A percentile compares a stretch with the other conserved stretches of the same genome.
phyloP scores from a whole-genome alignment of 2,888 invertebrate genomes.

The Leptopilina myrica region DNA sequence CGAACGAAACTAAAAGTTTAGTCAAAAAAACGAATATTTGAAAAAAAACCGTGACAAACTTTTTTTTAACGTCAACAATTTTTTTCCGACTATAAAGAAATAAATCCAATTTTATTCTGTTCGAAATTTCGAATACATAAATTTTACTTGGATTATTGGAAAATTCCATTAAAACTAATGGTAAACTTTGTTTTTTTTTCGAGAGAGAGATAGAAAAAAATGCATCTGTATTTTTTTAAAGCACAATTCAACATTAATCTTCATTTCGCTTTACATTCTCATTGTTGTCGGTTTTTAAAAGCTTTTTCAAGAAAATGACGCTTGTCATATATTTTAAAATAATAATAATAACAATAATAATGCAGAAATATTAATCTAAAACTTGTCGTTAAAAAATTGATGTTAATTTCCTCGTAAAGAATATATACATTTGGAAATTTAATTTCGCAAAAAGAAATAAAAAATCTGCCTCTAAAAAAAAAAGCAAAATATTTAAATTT shows the following conservation, averaged over 20 bases:
- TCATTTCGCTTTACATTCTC: neutral
- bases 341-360: neutral
- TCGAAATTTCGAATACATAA: neutral
- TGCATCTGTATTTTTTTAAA: neutral
- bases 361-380: neutral
- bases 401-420: neutral
- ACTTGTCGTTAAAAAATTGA: neutral
- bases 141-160: neutral
- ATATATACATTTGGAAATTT: too few species aligned
- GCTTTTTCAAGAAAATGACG: conserved; percentile 6
- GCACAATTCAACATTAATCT: neutral
- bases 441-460: too few species aligned
- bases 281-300: neutral
- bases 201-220: neutral
- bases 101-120: neutral
- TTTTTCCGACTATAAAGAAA: too few species aligned
- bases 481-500: too few species aligned
- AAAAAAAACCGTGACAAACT: too few species aligned
- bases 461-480: too few species aligned
- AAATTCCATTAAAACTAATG: neutral
- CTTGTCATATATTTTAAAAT: neutral
- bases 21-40: too few species aligned
- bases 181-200: neutral
- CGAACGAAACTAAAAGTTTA: too few species aligned
- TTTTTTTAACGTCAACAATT: too few species aligned